Evolutionary conservation across 2,113 vertebrate genomes (phyloP), one percentile per base, ranked within the genome.

Genomic region (Salvelinus fontinalis): DNA sequence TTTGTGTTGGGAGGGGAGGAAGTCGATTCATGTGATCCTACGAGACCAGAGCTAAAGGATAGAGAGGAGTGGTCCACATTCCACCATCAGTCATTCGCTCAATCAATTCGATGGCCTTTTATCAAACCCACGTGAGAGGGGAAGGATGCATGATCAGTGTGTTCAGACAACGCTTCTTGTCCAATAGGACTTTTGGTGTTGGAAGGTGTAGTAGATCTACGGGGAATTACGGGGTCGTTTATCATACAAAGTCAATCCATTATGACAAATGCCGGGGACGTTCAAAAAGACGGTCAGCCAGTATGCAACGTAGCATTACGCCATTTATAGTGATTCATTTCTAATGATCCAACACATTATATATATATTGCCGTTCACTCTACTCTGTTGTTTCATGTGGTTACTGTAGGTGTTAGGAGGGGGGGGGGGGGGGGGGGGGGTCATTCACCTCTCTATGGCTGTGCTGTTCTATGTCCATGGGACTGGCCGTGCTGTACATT

Each of bases 391-490:
- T 44, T 57, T 31, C 5, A 3, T 67, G 65, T 16, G 65, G 65
- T 67, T 14, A 67, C 13, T 67, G 73, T 79, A 66, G 66, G 75
- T 31, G 83, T 75, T 74, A 86, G 82, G 79, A 71, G n/a, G n/a
- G n/a, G n/a, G n/a, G n/a, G n/a, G n/a, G n/a, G n/a, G n/a, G 64
- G 34, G 67, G 78, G 72, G 78, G 70, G 78, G 84, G 82, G 71
- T 75, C 75, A 67, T 88, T 89, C 80, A 80, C 86, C 84, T 83
- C 78, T 82, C 5, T 3, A 62, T 83, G 74, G 64, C 81, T 85
- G 76, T 62, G 31, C 27, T 59, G 74, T 74, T 51, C 74, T 51
- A 57, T 71, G 31, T 51, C 72, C 59, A 54, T 71, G 31, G 1
- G 70, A 20, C 72, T 79, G 73, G 5, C 24, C 64, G 51, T 68